Percentiles rank a stretch among this genome's conserved stretches.
Conservation (phyloP, 2,113 vertebrate species). For the Thryonomys swinderianus region DNA sequence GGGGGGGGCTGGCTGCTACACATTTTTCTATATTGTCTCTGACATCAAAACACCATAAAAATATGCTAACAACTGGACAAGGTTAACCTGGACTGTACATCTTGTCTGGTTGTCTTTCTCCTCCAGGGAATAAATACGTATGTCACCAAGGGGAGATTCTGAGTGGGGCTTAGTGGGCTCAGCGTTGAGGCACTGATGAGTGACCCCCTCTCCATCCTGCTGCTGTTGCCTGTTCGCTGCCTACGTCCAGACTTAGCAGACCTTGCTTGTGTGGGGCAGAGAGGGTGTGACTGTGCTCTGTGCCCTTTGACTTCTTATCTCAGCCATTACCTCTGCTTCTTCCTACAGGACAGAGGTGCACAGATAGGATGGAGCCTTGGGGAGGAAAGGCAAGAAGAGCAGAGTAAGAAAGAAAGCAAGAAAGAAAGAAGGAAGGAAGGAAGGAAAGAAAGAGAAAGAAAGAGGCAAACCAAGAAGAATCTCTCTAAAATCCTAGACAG, state of each 20-base stretch:
- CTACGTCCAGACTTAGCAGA: not conserved
- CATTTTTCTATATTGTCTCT: not conserved
- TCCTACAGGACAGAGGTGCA: not conserved
- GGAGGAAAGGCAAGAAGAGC: not conserved
- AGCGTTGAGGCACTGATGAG: not conserved
- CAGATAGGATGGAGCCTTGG: not conserved
- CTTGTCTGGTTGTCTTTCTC: not conserved
- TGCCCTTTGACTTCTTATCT: not conserved
- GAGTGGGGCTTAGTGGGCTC: not conserved
- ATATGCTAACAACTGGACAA: not conserved
- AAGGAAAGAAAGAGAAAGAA: too few species aligned
- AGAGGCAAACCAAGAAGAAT: not conserved
- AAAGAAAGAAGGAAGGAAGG: too few species aligned
- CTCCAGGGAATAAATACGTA: not conserved
- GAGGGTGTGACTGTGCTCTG: not conserved
- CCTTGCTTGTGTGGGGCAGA: not conserved
- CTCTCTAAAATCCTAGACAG: not conserved
- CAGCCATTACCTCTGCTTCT: not conserved
- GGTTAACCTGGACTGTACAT: not conserved
- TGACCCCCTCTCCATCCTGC: not conserved
- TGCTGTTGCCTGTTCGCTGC: not conserved
- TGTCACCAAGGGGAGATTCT: not conserved
- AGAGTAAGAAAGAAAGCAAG: not conserved
- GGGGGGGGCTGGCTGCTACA: not conserved
- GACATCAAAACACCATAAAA: conserved; percentile 27